A percentile compares a stretch with the other conserved stretches of the same genome.
These are phyloP conservation scores for Gasteruption jaculator DNA, from an alignment of 2,888 invertebrate genomes.

Conservation along the genomic window DNA sequence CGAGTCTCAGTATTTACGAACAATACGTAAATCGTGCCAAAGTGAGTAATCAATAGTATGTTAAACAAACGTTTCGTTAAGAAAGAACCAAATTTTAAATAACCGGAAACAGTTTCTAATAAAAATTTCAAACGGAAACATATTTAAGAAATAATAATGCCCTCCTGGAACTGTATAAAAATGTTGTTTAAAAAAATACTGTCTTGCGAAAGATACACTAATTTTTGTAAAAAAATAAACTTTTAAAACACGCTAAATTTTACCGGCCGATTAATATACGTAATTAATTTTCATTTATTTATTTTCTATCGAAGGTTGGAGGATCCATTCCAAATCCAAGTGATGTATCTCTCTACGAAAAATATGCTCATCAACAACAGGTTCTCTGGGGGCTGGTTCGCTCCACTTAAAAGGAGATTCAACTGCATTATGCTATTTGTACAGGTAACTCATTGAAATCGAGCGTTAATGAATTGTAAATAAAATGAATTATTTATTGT, in stretches of 20 bases:
- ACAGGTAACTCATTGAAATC: neutral
- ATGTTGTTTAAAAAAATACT: too few species aligned
- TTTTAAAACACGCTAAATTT: slow-evolving; percentile 3
- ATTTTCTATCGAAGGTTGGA: too few species aligned
- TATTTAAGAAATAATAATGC: too few species aligned
- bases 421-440: neutral
- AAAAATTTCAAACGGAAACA: too few species aligned
- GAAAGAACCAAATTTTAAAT: too few species aligned
- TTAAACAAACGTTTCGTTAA: too few species aligned
- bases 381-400: slow-evolving; percentile 15
- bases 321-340: slow-evolving; percentile 52
- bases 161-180: too few species aligned
- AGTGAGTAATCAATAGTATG: slow-evolving; percentile 30
- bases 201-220: too few species aligned
- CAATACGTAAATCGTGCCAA: slow-evolving; percentile 61
- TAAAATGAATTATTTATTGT: slow-evolving; percentile 2
- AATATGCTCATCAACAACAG: slow-evolving; percentile 45
- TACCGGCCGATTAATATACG: neutral
- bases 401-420: neutral
- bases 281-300: slow-evolving; percentile 11
- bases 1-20: slow-evolving; percentile 65
- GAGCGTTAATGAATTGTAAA: neutral
- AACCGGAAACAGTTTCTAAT: too few species aligned
- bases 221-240: slow-evolving; percentile 1
- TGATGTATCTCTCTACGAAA: slow-evolving; percentile 54